These are phyloP conservation scores for Coilia nasus DNA, from an alignment of 2,797 vertebrate species.

Conservation along the genomic window DNA sequence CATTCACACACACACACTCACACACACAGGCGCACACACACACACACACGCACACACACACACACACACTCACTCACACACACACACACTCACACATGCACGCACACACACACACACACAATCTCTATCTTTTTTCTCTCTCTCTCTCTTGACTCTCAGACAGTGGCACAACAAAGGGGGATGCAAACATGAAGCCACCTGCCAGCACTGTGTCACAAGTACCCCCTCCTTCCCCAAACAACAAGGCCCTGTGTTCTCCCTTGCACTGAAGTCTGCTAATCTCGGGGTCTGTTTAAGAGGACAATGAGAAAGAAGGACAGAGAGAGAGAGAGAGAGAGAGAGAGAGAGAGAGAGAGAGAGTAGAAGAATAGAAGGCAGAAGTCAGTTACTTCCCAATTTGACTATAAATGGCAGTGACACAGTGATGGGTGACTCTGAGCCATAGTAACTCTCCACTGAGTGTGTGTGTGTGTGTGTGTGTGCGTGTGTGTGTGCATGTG, in stretches of 20 bases:
- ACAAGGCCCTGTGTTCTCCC: conserved; percentile 57
- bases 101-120: too few species aligned
- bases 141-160: background rate
- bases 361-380: conserved; percentile 53
- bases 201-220: conserved; percentile 18
- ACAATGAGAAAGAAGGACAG: conserved; percentile 54
- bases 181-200: conserved; percentile 34
- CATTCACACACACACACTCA: conserved; percentile 27
- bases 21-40: conserved; percentile 36
- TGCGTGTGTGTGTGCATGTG: background rate
- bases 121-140: too few species aligned
- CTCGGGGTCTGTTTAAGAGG: conserved; percentile 43
- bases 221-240: conserved; percentile 47
- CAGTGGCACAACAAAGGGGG: conserved; percentile 7
- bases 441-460: background rate
- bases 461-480: background rate
- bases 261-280: conserved; percentile 44
- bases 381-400: conserved; percentile 63
- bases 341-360: conserved; percentile 29
- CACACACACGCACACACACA: conserved; percentile 31
- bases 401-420: conserved; percentile 60
- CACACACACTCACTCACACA: background rate
- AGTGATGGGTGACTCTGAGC: conserved; percentile 43
- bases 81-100: too few species aligned
- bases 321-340: conserved; percentile 36